Evolutionary conservation across 1,140 invertebrate genomes (phyloP), one percentile per base, ranked within the genome.

Genomic region (Lasaia peninsularis): DNA sequence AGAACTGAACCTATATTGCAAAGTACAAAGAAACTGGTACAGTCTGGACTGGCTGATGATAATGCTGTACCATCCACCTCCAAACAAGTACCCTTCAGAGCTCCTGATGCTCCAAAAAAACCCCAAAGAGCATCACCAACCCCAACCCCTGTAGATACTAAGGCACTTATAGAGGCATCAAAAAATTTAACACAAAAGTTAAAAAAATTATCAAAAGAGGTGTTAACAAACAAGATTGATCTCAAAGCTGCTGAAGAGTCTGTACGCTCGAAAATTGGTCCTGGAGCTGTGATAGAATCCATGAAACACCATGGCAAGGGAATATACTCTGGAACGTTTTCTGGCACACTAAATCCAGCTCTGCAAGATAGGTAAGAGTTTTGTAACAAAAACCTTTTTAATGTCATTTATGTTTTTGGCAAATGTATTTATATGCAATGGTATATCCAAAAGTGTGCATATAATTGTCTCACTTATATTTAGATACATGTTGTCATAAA

Each of bases 221-320:
- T 97, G 52, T 91, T 95, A 62, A 95, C 93, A 62, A 92, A 91
- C 56, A 92, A 91, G 69, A 90, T 91, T 61, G 91, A 92, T 78
- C 71, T 91, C 59, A 88, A 86, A 57, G 74, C 79, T 34, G 86
- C 91, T 16, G 91, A 92, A 69, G 73, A 83, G 65, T 61, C 84
- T 56, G 67, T 86, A 63, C 60, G 91, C 74, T 68, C 82, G 5
- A 88, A 88, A 52, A 79, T 88, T 58, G 90, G 92, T n/a, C 94
- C 95, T 56, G 96, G 95, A 44, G 96, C 96, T 65, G 96, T 97
- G 71, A 97, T 97, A 73, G 95, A 97, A 75, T 96, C 95, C 66
- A 97, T 98, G 96, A 95, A 97, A 75, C 95, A 97, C 78, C 95
- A 98, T 71, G 96, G 97, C 40, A 96, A 96, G 82, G 97, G 97